phyloP scores from a whole-genome alignment of 2,888 invertebrate species.

The Xestia sexstrigata region DNA sequence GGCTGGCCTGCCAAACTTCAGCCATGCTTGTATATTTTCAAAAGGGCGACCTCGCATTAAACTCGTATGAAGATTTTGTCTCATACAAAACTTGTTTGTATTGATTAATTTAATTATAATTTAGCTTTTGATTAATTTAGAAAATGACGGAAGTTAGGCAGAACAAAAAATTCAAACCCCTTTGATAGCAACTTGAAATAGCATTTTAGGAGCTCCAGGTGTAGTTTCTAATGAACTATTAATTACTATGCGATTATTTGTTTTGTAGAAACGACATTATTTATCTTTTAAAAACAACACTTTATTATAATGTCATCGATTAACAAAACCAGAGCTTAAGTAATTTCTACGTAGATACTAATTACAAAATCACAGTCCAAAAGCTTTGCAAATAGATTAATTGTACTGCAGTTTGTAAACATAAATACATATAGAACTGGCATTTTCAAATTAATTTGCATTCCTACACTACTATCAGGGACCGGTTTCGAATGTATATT shows the following conservation, averaged over 20 bases:
- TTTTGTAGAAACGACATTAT: background rate
- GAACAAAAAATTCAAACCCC: background rate
- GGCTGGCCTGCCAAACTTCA: no score
- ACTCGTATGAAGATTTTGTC: background rate
- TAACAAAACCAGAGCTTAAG: background rate
- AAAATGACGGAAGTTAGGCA: background rate
- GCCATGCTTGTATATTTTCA: background rate
- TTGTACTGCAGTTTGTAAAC: constrained; percentile 29
- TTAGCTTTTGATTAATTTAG: background rate
- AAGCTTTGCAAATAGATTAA: constrained; percentile 33
- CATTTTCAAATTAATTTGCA: constrained; percentile 33
- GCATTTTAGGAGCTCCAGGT: background rate
- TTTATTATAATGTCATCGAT: background rate
- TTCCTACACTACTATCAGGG: constrained; percentile 20
- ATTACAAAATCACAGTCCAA: constrained; percentile 19
- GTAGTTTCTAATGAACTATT: background rate
- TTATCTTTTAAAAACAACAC: background rate
- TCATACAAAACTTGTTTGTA: background rate
- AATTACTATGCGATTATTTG: no score
- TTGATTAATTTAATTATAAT: background rate
- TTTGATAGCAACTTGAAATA: background rate
- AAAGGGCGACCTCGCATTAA: background rate
- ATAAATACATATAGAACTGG: constrained; percentile 28
- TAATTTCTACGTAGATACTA: background rate
- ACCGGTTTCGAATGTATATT: constrained; percentile 30